These are phyloP conservation scores for Vanessa tameamea DNA, from an alignment of 1,140 invertebrate species.

Conservation along the genomic window DNA sequence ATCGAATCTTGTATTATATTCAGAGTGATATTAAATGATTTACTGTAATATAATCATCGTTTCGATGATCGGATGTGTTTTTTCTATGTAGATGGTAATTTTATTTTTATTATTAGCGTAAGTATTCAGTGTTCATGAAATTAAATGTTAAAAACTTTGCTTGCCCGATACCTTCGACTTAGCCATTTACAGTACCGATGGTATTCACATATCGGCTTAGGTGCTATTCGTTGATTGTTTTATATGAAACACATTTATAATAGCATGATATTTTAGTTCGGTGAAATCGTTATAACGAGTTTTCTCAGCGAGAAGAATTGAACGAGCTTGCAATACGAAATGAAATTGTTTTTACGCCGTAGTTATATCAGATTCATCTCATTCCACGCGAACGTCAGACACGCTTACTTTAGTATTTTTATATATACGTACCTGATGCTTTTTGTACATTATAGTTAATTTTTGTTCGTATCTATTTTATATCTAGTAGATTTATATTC, in stretches of 20 bases:
- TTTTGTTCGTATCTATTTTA: conserved; percentile 32
- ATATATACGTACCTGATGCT: conserved; percentile 69
- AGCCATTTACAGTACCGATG: conserved; percentile 39
- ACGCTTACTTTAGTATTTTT: conserved; percentile 59
- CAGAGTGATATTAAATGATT: conserved; percentile 57
- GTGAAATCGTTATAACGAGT: conserved; percentile 17
- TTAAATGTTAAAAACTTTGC: conserved; percentile 42
- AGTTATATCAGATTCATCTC: conserved; percentile 44
- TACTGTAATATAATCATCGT: conserved; percentile 2
- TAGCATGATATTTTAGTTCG: conserved; percentile 18
- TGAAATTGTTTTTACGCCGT: conserved; percentile 25
- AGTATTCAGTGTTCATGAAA: conserved; percentile 17
- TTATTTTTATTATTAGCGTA: conserved; percentile 20
- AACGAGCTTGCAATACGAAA: conserved; percentile 24
- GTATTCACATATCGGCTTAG: conserved; percentile 41
- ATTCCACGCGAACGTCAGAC: conserved; percentile 57
- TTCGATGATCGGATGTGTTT: neutral
- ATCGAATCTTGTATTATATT: conserved; percentile 67
- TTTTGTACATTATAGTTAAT: conserved; percentile 68
- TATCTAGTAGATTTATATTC: conserved; percentile 28
- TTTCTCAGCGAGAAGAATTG: conserved; percentile 8
- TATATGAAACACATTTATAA: conserved; percentile 17
- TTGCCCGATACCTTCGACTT: conserved; percentile 55
- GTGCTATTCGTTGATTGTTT: conserved; percentile 59
- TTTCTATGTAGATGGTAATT: conserved; percentile 16